phyloP scores from a whole-genome alignment of 2,888 invertebrate species.

The Octonoba sinensis region DNA sequence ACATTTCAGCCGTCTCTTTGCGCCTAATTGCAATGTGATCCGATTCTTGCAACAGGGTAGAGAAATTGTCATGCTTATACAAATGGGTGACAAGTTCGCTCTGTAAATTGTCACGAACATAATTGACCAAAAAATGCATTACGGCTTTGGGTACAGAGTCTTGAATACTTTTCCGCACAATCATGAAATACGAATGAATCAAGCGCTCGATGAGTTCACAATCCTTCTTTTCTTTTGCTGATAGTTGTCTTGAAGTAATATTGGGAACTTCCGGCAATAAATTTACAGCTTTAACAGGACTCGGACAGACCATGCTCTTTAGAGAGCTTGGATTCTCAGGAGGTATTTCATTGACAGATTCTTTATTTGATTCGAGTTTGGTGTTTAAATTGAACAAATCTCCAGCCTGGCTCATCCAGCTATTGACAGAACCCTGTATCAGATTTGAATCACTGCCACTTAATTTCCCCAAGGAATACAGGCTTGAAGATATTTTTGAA shows the following conservation, averaged over 20 bases:
- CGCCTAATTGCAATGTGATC: slow-evolving; percentile 96
- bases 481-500: slow-evolving; percentile 45
- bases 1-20: slow-evolving; percentile 96
- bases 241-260: slow-evolving; percentile 77
- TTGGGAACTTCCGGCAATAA: slow-evolving; percentile 87
- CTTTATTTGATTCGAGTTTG: slow-evolving; percentile 66
- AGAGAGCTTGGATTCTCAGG: neutral
- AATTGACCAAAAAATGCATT: slow-evolving; percentile 99
- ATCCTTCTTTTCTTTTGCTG: slow-evolving; percentile 92
- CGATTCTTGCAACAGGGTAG: slow-evolving; percentile 93
- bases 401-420: slow-evolving; percentile 62
- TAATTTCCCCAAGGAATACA: slow-evolving; percentile 62
- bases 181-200: slow-evolving; percentile 98
- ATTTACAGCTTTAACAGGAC: slow-evolving; percentile 89
- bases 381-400: slow-evolving; percentile 20
- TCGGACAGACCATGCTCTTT: slow-evolving; percentile 67
- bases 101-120: slow-evolving; percentile 96
- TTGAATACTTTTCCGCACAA: slow-evolving; percentile 98
- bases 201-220: slow-evolving; percentile 97
- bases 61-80: slow-evolving; percentile 95
- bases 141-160: slow-evolving; percentile 99
- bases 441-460: slow-evolving; percentile 66
- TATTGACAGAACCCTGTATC: slow-evolving; percentile 28
- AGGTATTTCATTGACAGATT: slow-evolving; percentile 70
- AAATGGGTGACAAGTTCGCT: slow-evolving; percentile 98